Evolutionary conservation across 2,888 invertebrate species (phyloP), one percentile per base, ranked within the genome.

Genomic region (Himalopsyche tibetana): DNA sequence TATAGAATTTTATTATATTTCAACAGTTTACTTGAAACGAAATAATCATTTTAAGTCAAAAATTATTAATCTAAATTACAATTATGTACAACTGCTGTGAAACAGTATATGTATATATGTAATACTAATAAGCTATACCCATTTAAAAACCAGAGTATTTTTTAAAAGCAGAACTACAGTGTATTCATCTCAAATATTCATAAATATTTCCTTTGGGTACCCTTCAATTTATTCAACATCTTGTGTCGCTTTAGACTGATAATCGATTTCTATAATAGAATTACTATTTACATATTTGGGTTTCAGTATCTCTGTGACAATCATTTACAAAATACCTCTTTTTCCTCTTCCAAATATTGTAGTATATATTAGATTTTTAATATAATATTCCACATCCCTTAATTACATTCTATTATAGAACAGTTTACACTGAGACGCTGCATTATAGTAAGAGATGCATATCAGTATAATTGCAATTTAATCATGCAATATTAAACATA

Each of bases 261-360:
- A 63, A 63, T 19, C 19, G 8, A 19, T 63, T 19, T 63, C 8
- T 63, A 63, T 63, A 63, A 19, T 63, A n/a, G 63, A 63, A 19
- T 63, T 19, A 63, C 19, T 63, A 63, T 63, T 63, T 63, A 63
- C 63, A 63, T 11, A 28, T 63, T 63, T 63, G 19, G 28, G 15
- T 63, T 11, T n/a, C 28, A 63, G 19, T 19, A 63, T 63, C 63
- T n/a, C 19, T 63, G 63, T 4, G 19, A 63, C 63, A 9, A 63
- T 63, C 63, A 63, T 63, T 63, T 63, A 63, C 63, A 63, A 63
- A 19, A 63, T 63, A 63, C 63, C 63, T 63, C 28, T 19, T 8
- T 1, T 56, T 56, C 56, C 5, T 56, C 0, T 56, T 19, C 63
- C 63, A 63, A 63, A 19, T 63, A 9, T 63, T 19, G 28, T 19